phyloP scores from a whole-genome alignment of 2,797 vertebrate genomes.

The Danionella dracula region DNA sequence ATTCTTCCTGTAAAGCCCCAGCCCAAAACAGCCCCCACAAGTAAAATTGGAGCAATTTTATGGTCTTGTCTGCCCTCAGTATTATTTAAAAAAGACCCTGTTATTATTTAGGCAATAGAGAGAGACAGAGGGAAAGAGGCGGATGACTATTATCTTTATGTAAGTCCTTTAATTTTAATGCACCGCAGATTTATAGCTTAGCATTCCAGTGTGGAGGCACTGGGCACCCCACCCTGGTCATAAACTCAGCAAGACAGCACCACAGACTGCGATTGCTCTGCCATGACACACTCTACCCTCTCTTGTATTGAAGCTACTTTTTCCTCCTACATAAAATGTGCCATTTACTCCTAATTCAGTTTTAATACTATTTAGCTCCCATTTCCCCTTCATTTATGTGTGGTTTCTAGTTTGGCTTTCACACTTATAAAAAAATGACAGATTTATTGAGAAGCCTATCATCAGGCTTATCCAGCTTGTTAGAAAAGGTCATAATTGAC shows the following conservation, averaged over 20 bases:
- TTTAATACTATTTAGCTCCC: background rate
- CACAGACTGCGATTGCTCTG: conserved; percentile 62
- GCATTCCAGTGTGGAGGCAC: conserved; percentile 67
- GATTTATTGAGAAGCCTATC: conserved; percentile 10
- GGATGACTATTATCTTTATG: conserved; percentile 82
- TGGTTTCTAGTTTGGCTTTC: background rate
- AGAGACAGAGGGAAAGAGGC: conserved; percentile 59
- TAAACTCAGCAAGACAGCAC: conserved; percentile 66
- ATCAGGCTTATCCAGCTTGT: background rate
- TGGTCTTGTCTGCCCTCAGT: conserved; percentile 72
- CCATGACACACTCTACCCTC: conserved; percentile 64
- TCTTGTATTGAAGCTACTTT: conserved; percentile 25
- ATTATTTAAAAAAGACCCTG: conserved; percentile 82
- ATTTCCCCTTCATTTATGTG: background rate
- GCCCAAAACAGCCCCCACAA: conserved; percentile 61
- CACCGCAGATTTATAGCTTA: conserved; percentile 80
- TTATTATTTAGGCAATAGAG: conserved; percentile 75
- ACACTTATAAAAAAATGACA: background rate
- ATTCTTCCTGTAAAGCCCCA: conserved; percentile 68
- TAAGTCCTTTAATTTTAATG: conserved; percentile 85
- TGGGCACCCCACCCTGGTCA: conserved; percentile 73
- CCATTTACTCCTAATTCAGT: conserved; percentile 3
- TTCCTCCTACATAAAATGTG: too few species aligned
- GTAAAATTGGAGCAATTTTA: conserved; percentile 70
- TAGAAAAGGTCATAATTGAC: background rate